Evolutionary conservation across 2,113 vertebrate species (phyloP), one percentile per base, ranked within the genome.

Genomic region (Lamprotornis superbus): DNA sequence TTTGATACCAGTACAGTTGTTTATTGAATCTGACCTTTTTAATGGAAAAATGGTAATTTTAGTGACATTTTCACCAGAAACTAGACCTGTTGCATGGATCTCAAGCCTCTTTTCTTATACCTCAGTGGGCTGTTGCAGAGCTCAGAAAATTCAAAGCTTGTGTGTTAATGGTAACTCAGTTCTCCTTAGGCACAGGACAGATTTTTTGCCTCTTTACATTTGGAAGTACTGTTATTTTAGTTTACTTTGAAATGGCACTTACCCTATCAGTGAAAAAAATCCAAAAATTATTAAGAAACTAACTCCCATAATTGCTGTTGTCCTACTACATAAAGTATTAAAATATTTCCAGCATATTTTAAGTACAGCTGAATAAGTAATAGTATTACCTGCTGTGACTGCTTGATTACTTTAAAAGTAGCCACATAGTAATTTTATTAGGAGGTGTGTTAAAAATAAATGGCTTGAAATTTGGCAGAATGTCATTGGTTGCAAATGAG

Each of bases 81-180:
- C 5, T 18, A 37, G 17, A 4, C 4, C 17, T 67, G 5, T 78
- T 87, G 5, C 19, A 44, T 30, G 21, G 10, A 74, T 61, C 42
- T 78, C 20, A 78, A 23, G 18, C 12, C 12, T 63, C 84, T 57
- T 56, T 21, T 60, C 21, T 30, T 39, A 3, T 9, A 35, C 14
- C 11, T 35, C 53, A 33, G 3, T 3, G 6, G 39, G 10, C 2
- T 65, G 3, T 30, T 2, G 0, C 49, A 87, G 47, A 87, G 11
- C 12, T 40, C 30, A 69, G 59, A 56, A 52, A 90, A 77, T 14
- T 6, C 37, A 49, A 74, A 70, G 12, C 18, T 31, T 53, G 3
- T 35, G 4, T n/a, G 4, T 39, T 61, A 78, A 84, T 3, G 3
- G 7, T 18, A 65, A 21, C 17, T 82, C 3, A 0, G 5, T 5